A percentile compares a stretch with the other conserved stretches of the same genome.
Evolutionary conservation across 2,113 vertebrate genomes (phyloP).

Genomic region (Aegithalos caudatus): DNA sequence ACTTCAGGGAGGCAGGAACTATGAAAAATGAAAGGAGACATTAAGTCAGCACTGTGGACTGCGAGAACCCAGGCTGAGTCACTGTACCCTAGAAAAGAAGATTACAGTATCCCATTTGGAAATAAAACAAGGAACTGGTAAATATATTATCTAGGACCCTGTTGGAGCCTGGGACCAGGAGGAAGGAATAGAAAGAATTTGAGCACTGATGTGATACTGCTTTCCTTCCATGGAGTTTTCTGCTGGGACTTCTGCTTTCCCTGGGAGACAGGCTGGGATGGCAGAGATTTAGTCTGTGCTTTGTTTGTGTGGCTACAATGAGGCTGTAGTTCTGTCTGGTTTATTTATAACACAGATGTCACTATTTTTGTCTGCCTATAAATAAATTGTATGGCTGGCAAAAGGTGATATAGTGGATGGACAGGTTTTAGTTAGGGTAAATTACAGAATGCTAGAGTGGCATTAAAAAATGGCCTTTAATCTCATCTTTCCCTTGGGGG

Average conservation of each 20-base stretch:
- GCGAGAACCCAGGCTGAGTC: slow-evolving; percentile 8
- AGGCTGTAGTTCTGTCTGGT: neutral
- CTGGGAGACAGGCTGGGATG: neutral
- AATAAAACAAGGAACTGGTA: neutral
- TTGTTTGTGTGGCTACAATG: neutral
- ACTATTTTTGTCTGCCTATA: neutral
- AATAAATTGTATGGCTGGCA: neutral
- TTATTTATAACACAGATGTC: slow-evolving; percentile 39
- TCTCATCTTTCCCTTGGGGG: neutral
- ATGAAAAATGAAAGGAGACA: slow-evolving; percentile 46
- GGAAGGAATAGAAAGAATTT: neutral
- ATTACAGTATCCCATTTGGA: slow-evolving; percentile 4
- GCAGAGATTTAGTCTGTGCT: neutral
- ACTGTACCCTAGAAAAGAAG: slow-evolving; percentile 13
- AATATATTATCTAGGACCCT: neutral
- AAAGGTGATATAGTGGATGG: neutral
- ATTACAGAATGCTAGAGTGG: neutral
- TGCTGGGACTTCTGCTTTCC: neutral
- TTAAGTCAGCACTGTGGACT: slow-evolving; percentile 54
- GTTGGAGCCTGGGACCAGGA: neutral
- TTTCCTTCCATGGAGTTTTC: neutral
- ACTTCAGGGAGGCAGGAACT: slow-evolving; percentile 3
- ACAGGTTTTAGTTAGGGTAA: neutral
- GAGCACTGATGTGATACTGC: neutral
- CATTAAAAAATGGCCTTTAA: neutral